Base-by-base conservation (phyloP, 1,140 invertebrate genomes). In the Hylyphantes graminicola region DNA sequence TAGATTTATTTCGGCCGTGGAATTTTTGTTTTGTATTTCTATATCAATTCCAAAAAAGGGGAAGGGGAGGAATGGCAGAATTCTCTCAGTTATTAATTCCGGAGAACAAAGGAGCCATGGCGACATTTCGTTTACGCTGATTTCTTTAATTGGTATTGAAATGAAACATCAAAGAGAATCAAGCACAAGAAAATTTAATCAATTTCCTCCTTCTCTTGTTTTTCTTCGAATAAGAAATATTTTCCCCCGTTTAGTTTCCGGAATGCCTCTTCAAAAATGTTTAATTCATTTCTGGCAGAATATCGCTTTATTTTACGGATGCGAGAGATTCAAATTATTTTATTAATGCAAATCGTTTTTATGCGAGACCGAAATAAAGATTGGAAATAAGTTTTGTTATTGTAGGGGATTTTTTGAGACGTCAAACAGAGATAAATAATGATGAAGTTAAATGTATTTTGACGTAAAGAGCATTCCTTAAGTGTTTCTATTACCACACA, bases 91-190 rank as follows among this genome's bases (percentile, higher is more conserved):
- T 78, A 78, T 78, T 78, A 78, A 78, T 78, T 78, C 35, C 63
- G 9, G 3, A 10, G 76, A 17, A 78, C 64, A 78, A 78, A 78
- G 67, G 61, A 54, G 64, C 12, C 35, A 48, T 19, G 35, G 19
- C 15, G 53, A 4, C 48, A 54, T 76, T 64, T 55, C 51, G 61
- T 76, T 17, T 53, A 35, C 74, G 7, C 59, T 63, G 53, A 61
- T 67, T 78, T 65, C 76, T 78, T 57, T 78, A 78, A 78, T 78
- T 78, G 76, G n/a, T 78, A 67, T 67, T 55, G 64, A 67, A 78
- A 55, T 55, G 64, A 67, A 78, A 78, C 51, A 63, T 67, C 64
- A 78, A 78, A 77, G 51, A 13, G 17, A 21, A 17, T 21, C 35
- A 17, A 19, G 64, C 35, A 17, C 64, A 35, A 76, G 74, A 64